Evolutionary conservation across 1,140 invertebrate species (phyloP).

Genomic region (Drosophila saltans): DNA sequence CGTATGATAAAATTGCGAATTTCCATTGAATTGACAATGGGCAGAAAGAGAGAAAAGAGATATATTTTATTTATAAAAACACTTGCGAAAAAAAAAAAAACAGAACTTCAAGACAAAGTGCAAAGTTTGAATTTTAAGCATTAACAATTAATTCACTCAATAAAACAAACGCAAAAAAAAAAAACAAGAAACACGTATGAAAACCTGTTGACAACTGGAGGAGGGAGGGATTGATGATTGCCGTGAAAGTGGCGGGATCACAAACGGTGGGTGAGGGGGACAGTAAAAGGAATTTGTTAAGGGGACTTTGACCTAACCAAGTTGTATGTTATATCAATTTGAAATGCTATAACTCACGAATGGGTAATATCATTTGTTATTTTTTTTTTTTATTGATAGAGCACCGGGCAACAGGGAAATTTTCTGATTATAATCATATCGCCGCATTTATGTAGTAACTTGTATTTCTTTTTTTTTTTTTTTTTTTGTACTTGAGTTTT

Average conservation of each 20-base stretch:
- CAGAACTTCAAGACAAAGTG: constrained; percentile 39
- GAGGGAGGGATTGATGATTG: constrained; percentile 10
- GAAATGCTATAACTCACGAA: constrained; percentile 42
- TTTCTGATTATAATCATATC: constrained; percentile 42
- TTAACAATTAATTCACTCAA: constrained; percentile 49
- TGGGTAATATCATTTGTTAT: constrained; percentile 37
- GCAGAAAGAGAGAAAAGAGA: constrained; percentile 5
- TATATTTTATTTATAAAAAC: constrained; percentile 44
- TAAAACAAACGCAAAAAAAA: constrained; percentile 23
- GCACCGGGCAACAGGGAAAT: constrained; percentile 48
- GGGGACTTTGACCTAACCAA: constrained; percentile 47
- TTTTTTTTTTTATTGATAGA: constrained; percentile 40
- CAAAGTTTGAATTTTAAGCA: constrained; percentile 55
- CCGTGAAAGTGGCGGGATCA: not conserved
- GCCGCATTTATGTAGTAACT: constrained; percentile 40
- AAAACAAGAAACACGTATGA: constrained; percentile 19
- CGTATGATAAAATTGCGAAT: not conserved
- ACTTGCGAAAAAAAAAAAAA: not conserved
- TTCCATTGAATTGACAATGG: constrained; percentile 6
- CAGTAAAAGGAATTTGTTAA: not conserved
- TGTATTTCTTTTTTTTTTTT: not conserved
- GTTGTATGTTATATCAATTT: constrained; percentile 47
- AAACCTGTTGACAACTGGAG: constrained; percentile 51
- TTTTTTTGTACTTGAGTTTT: not conserved
- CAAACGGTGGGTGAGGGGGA: not conserved